Percentiles rank a stretch among this genome's conserved stretches.
phyloP scores from a whole-genome alignment of 2,797 vertebrate genomes.

The Podarcis siculus region DNA sequence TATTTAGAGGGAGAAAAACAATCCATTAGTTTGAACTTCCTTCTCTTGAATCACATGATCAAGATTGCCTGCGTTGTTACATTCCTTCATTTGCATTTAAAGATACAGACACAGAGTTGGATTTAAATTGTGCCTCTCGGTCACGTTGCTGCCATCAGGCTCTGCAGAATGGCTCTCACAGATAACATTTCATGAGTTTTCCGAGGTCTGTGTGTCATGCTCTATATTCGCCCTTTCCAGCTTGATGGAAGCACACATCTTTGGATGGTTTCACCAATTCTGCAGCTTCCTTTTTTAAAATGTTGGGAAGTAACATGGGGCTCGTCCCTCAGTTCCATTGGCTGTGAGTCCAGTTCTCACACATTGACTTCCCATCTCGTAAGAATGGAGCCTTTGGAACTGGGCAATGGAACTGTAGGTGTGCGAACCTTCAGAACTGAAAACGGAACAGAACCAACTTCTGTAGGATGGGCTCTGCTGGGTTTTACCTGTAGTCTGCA shows the following conservation, averaged over 20 bases:
- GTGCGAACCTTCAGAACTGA: background rate
- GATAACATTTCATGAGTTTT: background rate
- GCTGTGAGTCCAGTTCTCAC: background rate
- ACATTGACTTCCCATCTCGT: background rate
- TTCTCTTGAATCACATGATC: background rate
- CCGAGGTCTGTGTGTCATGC: background rate
- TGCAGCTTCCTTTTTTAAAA: background rate
- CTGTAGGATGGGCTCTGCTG: background rate
- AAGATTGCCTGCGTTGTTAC: background rate
- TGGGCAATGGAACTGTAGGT: too few relatives aligned
- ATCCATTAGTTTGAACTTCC: background rate
- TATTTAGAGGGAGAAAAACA: background rate
- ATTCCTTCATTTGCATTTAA: background rate
- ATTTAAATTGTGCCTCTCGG: background rate
- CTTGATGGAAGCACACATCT: background rate
- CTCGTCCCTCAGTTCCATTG: background rate
- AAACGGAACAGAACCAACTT: background rate
- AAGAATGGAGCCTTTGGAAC: background rate
- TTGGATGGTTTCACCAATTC: background rate
- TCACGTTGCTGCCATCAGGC: background rate
- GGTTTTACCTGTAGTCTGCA: background rate
- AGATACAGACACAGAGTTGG: background rate
- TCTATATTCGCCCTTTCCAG: background rate
- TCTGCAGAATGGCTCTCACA: background rate
- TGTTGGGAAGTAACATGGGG: background rate